Evolutionary conservation across 2,888 invertebrate genomes (phyloP), one percentile per base, ranked within the genome.

Genomic region (Spatulosminthurus flaviceps): DNA sequence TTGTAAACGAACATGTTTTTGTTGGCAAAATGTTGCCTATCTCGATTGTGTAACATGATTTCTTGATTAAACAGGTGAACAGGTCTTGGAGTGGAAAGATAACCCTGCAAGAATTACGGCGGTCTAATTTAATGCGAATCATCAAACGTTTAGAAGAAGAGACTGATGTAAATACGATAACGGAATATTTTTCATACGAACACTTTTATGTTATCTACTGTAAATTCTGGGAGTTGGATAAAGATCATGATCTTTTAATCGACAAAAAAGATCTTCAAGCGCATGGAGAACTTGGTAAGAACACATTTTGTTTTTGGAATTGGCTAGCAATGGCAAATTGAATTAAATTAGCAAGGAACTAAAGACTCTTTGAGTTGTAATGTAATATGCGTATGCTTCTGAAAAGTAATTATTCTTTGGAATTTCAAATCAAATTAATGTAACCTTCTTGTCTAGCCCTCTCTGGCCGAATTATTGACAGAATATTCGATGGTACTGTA

Each of bases 141-240:
- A 92, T 96, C 84, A 92, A 93, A 83, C 88, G 95, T 79, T 89
- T 98, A 80, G 97, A 98, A 88, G 94, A 96, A 86, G 97, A 98
- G 88, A 97, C 97, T 87, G 98, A 98, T 87, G 98, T 98, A 87
- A 98, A 98, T 89, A 95, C 96, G 86, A 89, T 92, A 74, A 90
- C 90, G 60, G 91, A 92, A 82, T 90, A 88, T 88, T 94, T 91
- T 90, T 98, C 98, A 87, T 99, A 99, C 88, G 99, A 99, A 89
- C 99, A 99, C 90, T 99, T 99, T 89, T 99, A 99, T 90, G 99
- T 99, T 81, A 98, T 99, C 88, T 99, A 99, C 89, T 99, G 99
- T 90, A 99, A 99, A 89, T 99, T 99, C 90, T 99, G 99, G 99
- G 99, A 99, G 89, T 89, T 99, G 87, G 99, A 99, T 89, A 92